Conservation (phyloP, 2,797 vertebrate genomes). For the Onychomys arenicola region DNA sequence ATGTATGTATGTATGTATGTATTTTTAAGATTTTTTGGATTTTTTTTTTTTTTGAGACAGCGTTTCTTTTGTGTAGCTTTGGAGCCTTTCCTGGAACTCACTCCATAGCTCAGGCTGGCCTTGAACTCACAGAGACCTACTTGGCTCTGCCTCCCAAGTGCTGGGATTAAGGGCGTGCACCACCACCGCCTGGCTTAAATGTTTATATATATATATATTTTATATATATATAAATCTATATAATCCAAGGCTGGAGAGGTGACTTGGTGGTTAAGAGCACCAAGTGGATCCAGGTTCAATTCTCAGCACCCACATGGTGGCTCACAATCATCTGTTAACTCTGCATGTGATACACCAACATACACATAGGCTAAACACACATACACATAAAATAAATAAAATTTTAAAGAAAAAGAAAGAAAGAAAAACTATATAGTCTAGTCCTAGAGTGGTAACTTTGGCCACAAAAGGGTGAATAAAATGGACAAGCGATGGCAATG, state of each 20-base stretch:
- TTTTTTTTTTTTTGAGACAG: too few species aligned
- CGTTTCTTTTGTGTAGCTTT: too few species aligned
- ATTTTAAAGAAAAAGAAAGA: not conserved
- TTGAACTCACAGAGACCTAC: too few species aligned
- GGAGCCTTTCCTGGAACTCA: too few species aligned
- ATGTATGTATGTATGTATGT: not conserved
- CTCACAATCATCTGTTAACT: not conserved
- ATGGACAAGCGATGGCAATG: constrained; percentile 10
- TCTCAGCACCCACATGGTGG: not conserved
- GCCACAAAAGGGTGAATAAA: constrained; percentile 43
- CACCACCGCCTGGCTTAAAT: too few species aligned
- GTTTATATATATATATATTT: not conserved
- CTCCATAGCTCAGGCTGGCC: too few species aligned
- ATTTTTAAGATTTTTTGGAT: not conserved
- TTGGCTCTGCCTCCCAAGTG: too few species aligned
- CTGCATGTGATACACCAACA: not conserved
- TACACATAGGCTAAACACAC: not conserved
- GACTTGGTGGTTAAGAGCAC: not conserved
- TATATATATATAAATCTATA: not conserved
- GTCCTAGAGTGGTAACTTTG: constrained; percentile 28
- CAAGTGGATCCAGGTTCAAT: not conserved
- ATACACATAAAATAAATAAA: not conserved
- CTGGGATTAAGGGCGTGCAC: too few species aligned
- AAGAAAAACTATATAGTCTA: constrained; percentile 39
- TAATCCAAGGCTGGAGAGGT: not conserved